phyloP scores from a whole-genome alignment of 1,140 invertebrate species.

The Chelonus insularis region DNA sequence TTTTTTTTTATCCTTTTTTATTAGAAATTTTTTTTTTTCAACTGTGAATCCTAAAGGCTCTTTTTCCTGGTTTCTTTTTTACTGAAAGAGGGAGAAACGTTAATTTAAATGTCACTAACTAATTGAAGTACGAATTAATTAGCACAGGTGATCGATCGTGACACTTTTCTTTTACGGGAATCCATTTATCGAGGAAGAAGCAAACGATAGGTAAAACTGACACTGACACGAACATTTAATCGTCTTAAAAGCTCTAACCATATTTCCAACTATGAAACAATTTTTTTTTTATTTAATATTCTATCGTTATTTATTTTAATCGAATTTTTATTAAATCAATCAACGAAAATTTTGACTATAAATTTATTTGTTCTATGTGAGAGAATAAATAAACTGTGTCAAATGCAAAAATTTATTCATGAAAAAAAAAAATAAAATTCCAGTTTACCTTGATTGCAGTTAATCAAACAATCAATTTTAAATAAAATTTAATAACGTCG shows the following conservation, averaged over 20 bases:
- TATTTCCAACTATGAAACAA: neutral
- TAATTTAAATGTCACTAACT: slow-evolving; percentile 29
- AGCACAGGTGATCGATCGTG: slow-evolving; percentile 48
- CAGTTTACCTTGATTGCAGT: neutral
- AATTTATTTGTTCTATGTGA: no score
- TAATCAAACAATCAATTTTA: slow-evolving; percentile 1
- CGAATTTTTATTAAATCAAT: no score
- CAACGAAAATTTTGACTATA: no score
- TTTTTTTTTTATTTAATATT: no score
- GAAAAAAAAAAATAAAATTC: neutral
- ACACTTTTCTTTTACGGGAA: slow-evolving; percentile 22
- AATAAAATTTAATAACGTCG: no score
- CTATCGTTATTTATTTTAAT: no score
- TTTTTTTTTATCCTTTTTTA: no score
- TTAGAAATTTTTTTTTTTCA: no score
- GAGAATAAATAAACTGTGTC: no score
- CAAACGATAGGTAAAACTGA: neutral
- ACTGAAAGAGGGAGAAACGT: neutral
- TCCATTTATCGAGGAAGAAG: neutral
- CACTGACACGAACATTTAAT: slow-evolving; percentile 11
- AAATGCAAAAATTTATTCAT: neutral
- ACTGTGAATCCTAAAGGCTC: no score
- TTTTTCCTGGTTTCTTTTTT: no score
- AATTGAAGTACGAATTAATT: slow-evolving; percentile 59
- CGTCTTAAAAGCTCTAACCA: slow-evolving; percentile 11